Evolutionary conservation across 2,113 vertebrate genomes (phyloP).

Genomic region (Scomber scombrus): DNA sequence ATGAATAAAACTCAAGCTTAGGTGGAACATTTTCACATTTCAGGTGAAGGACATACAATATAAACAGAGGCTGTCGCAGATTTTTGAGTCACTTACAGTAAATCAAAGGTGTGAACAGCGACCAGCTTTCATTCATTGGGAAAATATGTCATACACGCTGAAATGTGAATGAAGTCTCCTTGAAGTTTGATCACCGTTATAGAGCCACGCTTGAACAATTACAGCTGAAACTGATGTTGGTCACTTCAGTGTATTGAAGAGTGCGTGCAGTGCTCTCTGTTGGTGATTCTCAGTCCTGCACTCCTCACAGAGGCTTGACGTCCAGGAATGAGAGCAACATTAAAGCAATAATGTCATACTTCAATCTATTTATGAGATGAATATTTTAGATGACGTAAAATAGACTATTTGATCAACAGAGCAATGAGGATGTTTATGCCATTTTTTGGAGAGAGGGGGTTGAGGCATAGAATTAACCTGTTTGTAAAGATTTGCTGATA

Average conservation of each 20-base stretch:
- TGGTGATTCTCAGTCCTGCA: constrained; percentile 16
- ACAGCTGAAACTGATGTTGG: too few species aligned
- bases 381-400: neutral
- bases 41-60: neutral
- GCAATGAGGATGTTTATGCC: neutral
- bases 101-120: too few species aligned
- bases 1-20: neutral
- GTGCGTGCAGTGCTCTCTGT: constrained; percentile 4
- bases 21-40: neutral
- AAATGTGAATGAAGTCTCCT: neutral
- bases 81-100: neutral
- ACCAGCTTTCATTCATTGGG: too few species aligned
- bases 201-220: neutral
- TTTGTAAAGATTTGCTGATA: constrained; percentile 50
- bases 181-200: neutral
- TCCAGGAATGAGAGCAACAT: neutral
- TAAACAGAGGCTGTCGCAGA: neutral
- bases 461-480: neutral
- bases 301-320: neutral
- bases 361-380: neutral
- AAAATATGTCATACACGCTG: neutral
- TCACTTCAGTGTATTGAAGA: too few species aligned
- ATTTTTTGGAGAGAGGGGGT: neutral
- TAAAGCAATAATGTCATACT: neutral
- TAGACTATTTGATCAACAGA: neutral